phyloP scores from a whole-genome alignment of 1,140 invertebrate species.

The Megathymus violae region DNA sequence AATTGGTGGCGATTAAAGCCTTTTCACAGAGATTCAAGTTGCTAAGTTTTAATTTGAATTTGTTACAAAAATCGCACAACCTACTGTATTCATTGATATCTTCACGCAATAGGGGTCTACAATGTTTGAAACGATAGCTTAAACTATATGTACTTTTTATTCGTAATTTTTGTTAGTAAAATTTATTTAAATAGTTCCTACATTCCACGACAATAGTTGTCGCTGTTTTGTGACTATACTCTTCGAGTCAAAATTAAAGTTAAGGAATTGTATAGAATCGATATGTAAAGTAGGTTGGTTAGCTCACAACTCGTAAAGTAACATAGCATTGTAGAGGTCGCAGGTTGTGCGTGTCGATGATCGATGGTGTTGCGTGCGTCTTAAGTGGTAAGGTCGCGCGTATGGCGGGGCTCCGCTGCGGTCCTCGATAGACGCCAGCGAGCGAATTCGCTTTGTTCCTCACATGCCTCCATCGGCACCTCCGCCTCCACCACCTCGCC shows the following conservation, averaged over 20 bases:
- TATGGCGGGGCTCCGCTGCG: conserved; percentile 49
- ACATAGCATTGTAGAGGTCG: conserved; percentile 55
- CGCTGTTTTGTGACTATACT: conserved; percentile 15
- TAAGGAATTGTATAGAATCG: conserved; percentile 36
- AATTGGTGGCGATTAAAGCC: too few relatives aligned
- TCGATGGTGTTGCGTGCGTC: conserved; percentile 76
- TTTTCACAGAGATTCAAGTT: too few relatives aligned
- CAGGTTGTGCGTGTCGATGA: conserved; percentile 65
- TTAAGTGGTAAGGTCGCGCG: conserved; percentile 56
- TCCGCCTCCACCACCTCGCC: conserved; percentile 57
- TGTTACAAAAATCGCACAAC: too few relatives aligned
- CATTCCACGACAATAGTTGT: conserved; percentile 1
- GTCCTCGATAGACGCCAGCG: conserved; percentile 50
- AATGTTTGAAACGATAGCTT: too few relatives aligned
- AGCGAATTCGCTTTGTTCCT: conserved; percentile 65
- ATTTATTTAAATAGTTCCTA: neutral
- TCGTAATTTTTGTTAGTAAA: neutral
- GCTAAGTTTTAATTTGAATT: too few relatives aligned
- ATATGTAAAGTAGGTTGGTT: conserved; percentile 59
- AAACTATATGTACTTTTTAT: neutral
- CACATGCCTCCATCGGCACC: conserved; percentile 51
- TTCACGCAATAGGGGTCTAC: too few relatives aligned
- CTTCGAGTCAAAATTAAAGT: conserved; percentile 12
- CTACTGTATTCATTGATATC: too few relatives aligned
- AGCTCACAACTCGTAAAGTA: conserved; percentile 45